Conservation (phyloP, 2,888 invertebrate genomes). For the Heterodera filipjevi region DNA sequence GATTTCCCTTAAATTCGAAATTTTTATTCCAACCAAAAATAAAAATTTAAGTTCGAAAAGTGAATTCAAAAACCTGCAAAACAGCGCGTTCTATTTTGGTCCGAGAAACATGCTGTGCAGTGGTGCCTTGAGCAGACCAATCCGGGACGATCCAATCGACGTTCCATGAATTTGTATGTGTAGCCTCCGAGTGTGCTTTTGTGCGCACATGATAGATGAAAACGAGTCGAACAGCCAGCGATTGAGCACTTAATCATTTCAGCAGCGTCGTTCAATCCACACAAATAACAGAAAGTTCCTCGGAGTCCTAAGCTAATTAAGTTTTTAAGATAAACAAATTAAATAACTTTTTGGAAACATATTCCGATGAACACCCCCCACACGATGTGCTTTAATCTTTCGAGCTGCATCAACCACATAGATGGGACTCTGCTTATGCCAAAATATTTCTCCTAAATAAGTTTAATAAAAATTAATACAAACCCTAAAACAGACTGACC, state of each 20-base stretch:
- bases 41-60: too few species aligned
- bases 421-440: background rate
- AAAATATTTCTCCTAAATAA: background rate
- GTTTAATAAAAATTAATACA: background rate
- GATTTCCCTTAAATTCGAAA: constrained; percentile 16
- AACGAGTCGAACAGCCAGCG: constrained; percentile 25
- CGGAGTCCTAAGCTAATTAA: constrained; percentile 24
- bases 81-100: constrained; percentile 34
- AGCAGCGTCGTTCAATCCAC: constrained; percentile 19
- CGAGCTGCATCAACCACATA: background rate
- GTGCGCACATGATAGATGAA: constrained; percentile 30
- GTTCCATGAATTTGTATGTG: constrained; percentile 34
- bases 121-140: constrained; percentile 36
- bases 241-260: constrained; percentile 23
- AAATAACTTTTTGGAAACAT: constrained; percentile 25
- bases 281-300: constrained; percentile 29
- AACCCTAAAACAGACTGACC: background rate
- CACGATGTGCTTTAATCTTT: background rate
- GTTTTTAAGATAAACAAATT: background rate
- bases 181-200: constrained; percentile 27
- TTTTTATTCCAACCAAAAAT: background rate
- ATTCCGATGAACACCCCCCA: background rate
- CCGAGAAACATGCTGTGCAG: constrained; percentile 37
- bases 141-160: constrained; percentile 29
- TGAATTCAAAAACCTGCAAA: constrained; percentile 29